Evolutionary conservation across 2,797 vertebrate genomes (phyloP).

Genomic region (Acanthopagrus latus): DNA sequence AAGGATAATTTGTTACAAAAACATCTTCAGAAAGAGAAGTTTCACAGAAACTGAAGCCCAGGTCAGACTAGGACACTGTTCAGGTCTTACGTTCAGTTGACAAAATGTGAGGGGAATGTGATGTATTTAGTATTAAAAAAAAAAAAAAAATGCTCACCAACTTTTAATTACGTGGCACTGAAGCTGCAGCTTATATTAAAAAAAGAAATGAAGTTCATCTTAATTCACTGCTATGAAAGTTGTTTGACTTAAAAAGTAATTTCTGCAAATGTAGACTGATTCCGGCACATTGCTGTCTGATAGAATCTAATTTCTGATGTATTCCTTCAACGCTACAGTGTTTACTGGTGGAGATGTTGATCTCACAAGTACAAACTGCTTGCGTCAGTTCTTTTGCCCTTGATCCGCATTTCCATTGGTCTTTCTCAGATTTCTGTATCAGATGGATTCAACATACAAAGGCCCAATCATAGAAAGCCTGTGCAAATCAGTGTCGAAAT

Average conservation of each 20-base stretch:
- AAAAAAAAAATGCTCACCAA: neutral
- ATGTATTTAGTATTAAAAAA: no score
- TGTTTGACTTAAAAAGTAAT: neutral
- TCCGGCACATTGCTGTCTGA: neutral
- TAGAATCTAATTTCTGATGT: neutral
- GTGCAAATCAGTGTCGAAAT: slow-evolving; percentile 13
- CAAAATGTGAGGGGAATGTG: neutral
- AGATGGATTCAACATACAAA: slow-evolving; percentile 2
- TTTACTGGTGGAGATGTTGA: neutral
- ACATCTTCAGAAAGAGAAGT: neutral
- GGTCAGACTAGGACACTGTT: slow-evolving; percentile 49
- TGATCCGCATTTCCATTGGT: neutral
- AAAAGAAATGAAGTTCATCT: neutral
- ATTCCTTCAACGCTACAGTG: neutral
- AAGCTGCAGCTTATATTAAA: neutral
- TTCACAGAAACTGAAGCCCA: slow-evolving; percentile 38
- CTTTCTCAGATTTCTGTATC: slow-evolving; percentile 23
- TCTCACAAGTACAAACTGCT: slow-evolving; percentile 1
- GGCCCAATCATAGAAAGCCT: slow-evolving; percentile 1
- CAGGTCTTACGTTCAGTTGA: neutral
- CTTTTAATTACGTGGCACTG: neutral
- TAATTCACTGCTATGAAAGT: neutral
- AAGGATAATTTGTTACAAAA: neutral
- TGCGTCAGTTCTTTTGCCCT: slow-evolving; percentile 3
- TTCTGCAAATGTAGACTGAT: neutral